These are phyloP conservation scores for Macrochelys suwanniensis DNA, from an alignment of 2,797 vertebrate species.

Conservation along the genomic window DNA sequence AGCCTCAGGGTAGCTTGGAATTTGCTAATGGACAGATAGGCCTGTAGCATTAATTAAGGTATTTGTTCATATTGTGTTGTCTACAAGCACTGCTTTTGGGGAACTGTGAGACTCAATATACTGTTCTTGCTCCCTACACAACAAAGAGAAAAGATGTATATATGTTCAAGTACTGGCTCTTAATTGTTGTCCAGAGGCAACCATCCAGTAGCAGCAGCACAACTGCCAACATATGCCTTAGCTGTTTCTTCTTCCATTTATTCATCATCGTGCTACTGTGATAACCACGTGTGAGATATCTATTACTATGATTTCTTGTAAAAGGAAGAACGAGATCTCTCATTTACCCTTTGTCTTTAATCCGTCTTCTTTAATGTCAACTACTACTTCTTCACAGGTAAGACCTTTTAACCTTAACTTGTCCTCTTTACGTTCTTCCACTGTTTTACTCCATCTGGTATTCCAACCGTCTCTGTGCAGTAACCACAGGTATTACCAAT, in stretches of 20 bases:
- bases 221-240: neutral
- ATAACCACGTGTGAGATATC: neutral
- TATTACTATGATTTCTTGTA: neutral
- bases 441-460: neutral
- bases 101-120: neutral
- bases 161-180: neutral
- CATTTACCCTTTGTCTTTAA: neutral
- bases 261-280: neutral
- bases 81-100: neutral
- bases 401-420: neutral
- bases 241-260: neutral
- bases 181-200: neutral
- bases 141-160: neutral
- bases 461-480: neutral
- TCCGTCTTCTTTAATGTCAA: neutral
- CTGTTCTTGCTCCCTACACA: neutral
- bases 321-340: slow-evolving; percentile 3
- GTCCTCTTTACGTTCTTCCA: neutral
- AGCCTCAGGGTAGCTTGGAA: no score
- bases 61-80: neutral
- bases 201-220: neutral
- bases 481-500: neutral
- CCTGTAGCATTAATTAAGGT: no score
- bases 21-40: no score
- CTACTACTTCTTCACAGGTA: neutral